Base-by-base conservation (phyloP, 2,797 vertebrate species). In the Lepilemur ruficaudatus region DNA sequence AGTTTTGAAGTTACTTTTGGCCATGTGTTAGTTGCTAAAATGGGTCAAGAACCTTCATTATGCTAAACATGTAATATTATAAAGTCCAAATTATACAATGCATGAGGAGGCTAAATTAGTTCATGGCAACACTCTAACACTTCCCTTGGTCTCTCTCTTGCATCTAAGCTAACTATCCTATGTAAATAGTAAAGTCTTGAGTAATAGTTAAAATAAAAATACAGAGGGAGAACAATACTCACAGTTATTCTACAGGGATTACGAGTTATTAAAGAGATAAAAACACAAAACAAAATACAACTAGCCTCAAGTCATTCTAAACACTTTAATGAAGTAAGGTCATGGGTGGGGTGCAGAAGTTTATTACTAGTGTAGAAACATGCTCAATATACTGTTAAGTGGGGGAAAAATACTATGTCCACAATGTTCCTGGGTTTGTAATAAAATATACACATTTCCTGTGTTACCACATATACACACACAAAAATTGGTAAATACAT, bases 201-300 rank as follows among this genome's bases (percentile, higher is more conserved):
- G 20, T 63, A 76, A 95, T 20, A 9, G 70, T 46, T 55, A 81
- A 23, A 83, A 88, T 84, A 67, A 83, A 97, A 96, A 61, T 35
- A 94, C 1, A 86, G 20, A 85, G 25, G 9, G 1, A 55, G 35
- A 41, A 55, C 17, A 84, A 61, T 23, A 85, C 12, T 4, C 63
- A 22, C 12, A 86, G 85, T 43, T 70, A 48, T 79, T 67, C 69
- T 95, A 50, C 10, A 61, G 82, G 20, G 52, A 75, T 0, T 38
- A 0, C 20, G 48, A 89, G 23, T 76, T 90, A 95, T 91, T 67
- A 92, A 50, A 93, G 32, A 86, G 25, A 90, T 30, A 78, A 65
- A 95, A 72, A 93, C 72, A 91, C 22, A 87, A 92, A 88, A 97
- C 23, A 73, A 91, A 57, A 89, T 17, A 43, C 30, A 82, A 41